Conservation (phyloP, 2,888 invertebrate species). For the Zelleria hepariella region DNA sequence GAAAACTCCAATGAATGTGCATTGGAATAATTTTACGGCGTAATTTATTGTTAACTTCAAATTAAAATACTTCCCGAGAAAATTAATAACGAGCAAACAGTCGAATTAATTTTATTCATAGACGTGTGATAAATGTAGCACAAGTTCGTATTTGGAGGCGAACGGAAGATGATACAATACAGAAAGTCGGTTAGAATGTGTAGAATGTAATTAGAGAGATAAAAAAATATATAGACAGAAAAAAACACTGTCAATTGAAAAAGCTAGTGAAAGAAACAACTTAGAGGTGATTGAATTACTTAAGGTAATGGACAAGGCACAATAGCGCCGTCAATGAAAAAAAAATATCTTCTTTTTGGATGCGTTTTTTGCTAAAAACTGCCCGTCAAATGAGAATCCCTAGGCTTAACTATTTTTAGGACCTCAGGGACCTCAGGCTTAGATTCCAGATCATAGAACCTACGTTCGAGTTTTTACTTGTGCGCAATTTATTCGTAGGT, state of each 20-base stretch:
- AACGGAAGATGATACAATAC: slow-evolving; percentile 27
- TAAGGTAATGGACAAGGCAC: no score
- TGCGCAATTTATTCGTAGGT: no score
- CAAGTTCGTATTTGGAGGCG: neutral
- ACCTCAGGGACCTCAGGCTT: no score
- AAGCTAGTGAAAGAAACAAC: neutral
- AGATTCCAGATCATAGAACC: no score
- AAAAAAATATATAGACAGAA: neutral
- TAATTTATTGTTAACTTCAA: neutral
- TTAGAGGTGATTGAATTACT: neutral
- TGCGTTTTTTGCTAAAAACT: no score
- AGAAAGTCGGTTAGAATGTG: slow-evolving; percentile 37
- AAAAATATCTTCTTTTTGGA: no score
- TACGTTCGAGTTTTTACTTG: no score
- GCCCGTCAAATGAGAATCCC: no score
- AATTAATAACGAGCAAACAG: neutral
- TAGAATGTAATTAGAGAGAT: neutral
- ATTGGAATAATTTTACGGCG: neutral
- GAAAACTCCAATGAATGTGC: no score
- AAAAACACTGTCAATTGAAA: neutral
- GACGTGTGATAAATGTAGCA: neutral
- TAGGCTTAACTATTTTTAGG: no score
- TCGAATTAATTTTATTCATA: neutral
- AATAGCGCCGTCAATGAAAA: no score
- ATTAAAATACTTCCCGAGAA: slow-evolving; percentile 13